A percentile compares a stretch with the other conserved stretches of the same genome.
Conservation (phyloP, 2,888 invertebrate species). For the Melitaea athalia region DNA sequence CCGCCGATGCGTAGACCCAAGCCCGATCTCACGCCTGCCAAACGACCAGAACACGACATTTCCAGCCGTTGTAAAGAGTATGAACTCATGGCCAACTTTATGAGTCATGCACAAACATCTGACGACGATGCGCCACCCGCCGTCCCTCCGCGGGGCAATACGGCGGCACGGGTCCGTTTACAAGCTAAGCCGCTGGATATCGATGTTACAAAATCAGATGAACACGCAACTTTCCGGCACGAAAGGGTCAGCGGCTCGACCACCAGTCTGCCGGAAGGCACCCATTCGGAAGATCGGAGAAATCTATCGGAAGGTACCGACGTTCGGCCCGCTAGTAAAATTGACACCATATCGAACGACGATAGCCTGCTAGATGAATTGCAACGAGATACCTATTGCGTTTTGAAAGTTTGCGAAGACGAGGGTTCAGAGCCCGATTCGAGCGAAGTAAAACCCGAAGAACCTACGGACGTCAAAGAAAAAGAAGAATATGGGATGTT, state of each 20-base stretch:
- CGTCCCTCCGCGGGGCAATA: constrained; percentile 58
- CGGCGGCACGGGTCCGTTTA: constrained; percentile 45
- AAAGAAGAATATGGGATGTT: constrained; percentile 62
- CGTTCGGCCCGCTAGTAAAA: constrained; percentile 42
- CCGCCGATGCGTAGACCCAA: constrained; percentile 52
- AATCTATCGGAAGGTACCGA: constrained; percentile 32
- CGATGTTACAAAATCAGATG: constrained; percentile 87
- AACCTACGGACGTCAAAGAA: constrained; percentile 41
- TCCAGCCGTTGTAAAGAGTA: constrained; percentile 64
- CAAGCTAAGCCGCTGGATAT: constrained; percentile 51
- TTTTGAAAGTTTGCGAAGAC: constrained; percentile 71
- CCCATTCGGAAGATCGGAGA: constrained; percentile 34
- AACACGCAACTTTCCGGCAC: constrained; percentile 68
- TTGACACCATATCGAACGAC: constrained; percentile 61
- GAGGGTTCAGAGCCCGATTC: constrained; percentile 47
- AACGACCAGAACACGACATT: constrained; percentile 44
- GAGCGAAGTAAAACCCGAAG: constrained; percentile 44
- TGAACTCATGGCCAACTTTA: constrained; percentile 74
- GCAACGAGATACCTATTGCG: constrained; percentile 69
- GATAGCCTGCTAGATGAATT: constrained; percentile 75
- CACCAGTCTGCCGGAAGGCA: constrained; percentile 44
- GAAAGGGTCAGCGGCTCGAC: constrained; percentile 79
- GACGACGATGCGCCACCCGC: constrained; percentile 60
- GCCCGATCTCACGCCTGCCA: constrained; percentile 45
- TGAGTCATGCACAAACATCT: constrained; percentile 54